Base-by-base conservation (phyloP, 2,888 invertebrate species). In the Stenichneumon culpator region DNA sequence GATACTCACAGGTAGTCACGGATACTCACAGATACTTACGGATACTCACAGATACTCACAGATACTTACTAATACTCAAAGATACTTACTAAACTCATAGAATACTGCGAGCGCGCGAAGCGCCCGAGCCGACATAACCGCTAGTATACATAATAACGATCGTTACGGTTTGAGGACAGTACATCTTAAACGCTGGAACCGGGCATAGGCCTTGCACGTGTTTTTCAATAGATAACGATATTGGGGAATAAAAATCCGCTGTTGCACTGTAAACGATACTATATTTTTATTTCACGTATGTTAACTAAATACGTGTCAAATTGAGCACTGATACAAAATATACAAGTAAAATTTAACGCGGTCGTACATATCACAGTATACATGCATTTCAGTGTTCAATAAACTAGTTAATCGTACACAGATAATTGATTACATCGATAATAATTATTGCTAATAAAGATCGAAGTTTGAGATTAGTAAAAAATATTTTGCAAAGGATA, bases 321-420 rank as follows among this genome's bases (percentile, higher is more conserved):
- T 65, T 54, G 25, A 70, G 72, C 70, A 32, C 50, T 47, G 57
- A 50, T 65, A 16, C 72, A 65, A 63, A 54, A 60, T n/a, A 47
- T 73, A 69, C 28, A 50, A 19, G 11, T 67, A 3, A 67, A 22
- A 39, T 19, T 67, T 9, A 67, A 67, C 39, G n/a, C 39, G 5
- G 14, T 52, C 70, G 44, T 50, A 28, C 73, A 78, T 84, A 84
- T 84, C 84, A 84, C 84, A 84, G 80, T 63, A 69, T 65, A 72
- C 50, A 60, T 44, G 57, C 60, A 39, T 63, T 57, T 47, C 68
- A 73, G 52, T 50, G n/a, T 52, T 32, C 5, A 65, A 50, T 14
- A 36, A 28, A 47, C 19, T 50, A 25, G 5, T 57, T 57, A 32
- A 60, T 52, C 11, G 39, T 47, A 47, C 52, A 9, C 39, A 36